Percentiles rank a stretch among this genome's conserved stretches.
Conservation (phyloP, 2,113 vertebrate genomes). For the Eleginops maclovinus region DNA sequence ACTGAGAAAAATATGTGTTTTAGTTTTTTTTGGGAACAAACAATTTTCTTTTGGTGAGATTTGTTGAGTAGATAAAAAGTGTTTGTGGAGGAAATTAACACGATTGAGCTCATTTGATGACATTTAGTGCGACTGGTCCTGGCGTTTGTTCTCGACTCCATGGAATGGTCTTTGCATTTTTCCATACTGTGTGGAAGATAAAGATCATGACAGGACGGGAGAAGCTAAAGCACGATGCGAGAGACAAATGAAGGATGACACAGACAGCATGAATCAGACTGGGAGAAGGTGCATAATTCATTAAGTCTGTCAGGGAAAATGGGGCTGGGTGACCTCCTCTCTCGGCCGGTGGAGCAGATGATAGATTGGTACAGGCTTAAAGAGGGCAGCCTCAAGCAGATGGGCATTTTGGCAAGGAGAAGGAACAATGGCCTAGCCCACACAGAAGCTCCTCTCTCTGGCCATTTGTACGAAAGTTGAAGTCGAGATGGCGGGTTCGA, state of each 20-base stretch:
- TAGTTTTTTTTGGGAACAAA: neutral
- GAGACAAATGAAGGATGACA: slow-evolving; percentile 70
- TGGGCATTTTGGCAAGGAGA: slow-evolving; percentile 61
- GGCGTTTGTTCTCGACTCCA: slow-evolving; percentile 32
- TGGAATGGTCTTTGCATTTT: slow-evolving; percentile 62
- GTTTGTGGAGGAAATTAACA: neutral
- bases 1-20: neutral
- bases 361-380: slow-evolving; percentile 57
- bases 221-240: slow-evolving; percentile 61
- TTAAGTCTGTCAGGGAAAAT: slow-evolving; percentile 64
- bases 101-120: slow-evolving; percentile 50
- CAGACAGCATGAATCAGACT: slow-evolving; percentile 69
- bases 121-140: slow-evolving; percentile 37
- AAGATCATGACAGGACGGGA: slow-evolving; percentile 60
- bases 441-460: slow-evolving; percentile 46
- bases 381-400: slow-evolving; percentile 72
- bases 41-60: neutral
- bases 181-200: slow-evolving; percentile 36
- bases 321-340: slow-evolving; percentile 65
- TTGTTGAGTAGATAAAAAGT: neutral
- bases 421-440: slow-evolving; percentile 45
- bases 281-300: slow-evolving; percentile 66
- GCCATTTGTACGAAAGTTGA: slow-evolving; percentile 65
- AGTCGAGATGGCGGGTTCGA: slow-evolving; percentile 65
- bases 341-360: slow-evolving; percentile 67